Evolutionary conservation across 2,797 vertebrate genomes (phyloP), one percentile per base, ranked within the genome.

Genomic region (Crocodylus rhombifer): DNA sequence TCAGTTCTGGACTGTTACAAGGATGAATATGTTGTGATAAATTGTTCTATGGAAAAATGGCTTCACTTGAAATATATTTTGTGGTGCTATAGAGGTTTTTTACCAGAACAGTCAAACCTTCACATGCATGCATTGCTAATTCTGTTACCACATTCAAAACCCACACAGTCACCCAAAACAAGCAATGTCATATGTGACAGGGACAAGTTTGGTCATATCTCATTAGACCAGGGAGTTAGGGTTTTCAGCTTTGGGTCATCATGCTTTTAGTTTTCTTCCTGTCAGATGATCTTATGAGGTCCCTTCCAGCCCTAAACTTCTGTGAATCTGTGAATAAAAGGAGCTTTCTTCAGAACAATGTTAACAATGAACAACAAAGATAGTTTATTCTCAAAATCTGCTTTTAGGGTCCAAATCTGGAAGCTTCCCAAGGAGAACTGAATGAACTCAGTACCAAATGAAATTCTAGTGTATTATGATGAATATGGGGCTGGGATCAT

Each of bases 31-130:
- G 15, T 93, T 25, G 8, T 94, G 90, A 81, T 95, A 74, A 97
- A 94, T 96, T 91, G 88, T 94, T 96, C 94, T 92, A 79, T 93
- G 95, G 92, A 94, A 97, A 97, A 96, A 97, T 84, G 7, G 62
- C 89, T 97, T 96, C 5, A 5, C 91, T 95, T 96, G 87, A 97
- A 97, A 88, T 92, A 85, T 92, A 93, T 96, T 93, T 86, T 96
- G 57, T 89, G 86, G 77, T 93, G 95, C 87, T 97, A 76, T 67
- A 92, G 75, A 87, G 33, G 61, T 77, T 92, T 95, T 89, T 95
- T 82, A 80, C 77, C 79, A 60, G 71, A 55, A 71, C 36, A 77
- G 85, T 81, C 23, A 60, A 71, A 76, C 20, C 65, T 58, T 14
- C 0, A 1, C 61, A 73, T 0, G 0, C 77, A 65, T 71, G 55